phyloP scores from a whole-genome alignment of 2,113 vertebrate genomes.

The Leptocoma aspasia region DNA sequence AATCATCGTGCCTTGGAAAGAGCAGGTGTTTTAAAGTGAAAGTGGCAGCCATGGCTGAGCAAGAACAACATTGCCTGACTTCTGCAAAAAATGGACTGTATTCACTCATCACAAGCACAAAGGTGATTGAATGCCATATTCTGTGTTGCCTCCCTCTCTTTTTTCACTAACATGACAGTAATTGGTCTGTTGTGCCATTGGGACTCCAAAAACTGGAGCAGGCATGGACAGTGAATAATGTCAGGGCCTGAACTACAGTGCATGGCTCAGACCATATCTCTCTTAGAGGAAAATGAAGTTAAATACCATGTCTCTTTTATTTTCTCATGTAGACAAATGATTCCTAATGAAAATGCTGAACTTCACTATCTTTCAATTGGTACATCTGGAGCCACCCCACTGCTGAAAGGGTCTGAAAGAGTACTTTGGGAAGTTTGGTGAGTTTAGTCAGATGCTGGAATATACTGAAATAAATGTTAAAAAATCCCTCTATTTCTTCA shows the following conservation, averaged over 20 bases:
- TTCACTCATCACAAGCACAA: not conserved
- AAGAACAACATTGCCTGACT: accelerated
- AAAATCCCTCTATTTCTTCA: not conserved
- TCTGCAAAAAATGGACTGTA: not conserved
- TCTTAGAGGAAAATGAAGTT: not conserved
- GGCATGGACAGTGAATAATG: not conserved
- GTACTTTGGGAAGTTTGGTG: not conserved
- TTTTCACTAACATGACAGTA: not conserved
- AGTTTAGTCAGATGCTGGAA: not conserved
- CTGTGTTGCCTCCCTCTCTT: not conserved
- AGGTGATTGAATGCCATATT: not conserved
- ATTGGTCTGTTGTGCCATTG: not conserved
- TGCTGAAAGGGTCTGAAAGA: not conserved
- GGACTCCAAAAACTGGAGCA: not conserved
- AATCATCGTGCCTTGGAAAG: not conserved
- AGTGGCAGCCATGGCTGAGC: not conserved
- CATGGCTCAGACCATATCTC: not conserved
- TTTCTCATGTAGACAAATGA: not conserved
- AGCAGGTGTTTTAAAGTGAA: not conserved
- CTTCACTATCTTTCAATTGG: not conserved
- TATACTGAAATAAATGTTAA: not conserved
- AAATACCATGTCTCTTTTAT: not conserved
- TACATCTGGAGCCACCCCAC: not conserved
- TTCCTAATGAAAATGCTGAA: not conserved
- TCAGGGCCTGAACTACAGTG: not conserved